Conservation (phyloP, 2,113 vertebrate species). For the Platycercus adscitus region DNA sequence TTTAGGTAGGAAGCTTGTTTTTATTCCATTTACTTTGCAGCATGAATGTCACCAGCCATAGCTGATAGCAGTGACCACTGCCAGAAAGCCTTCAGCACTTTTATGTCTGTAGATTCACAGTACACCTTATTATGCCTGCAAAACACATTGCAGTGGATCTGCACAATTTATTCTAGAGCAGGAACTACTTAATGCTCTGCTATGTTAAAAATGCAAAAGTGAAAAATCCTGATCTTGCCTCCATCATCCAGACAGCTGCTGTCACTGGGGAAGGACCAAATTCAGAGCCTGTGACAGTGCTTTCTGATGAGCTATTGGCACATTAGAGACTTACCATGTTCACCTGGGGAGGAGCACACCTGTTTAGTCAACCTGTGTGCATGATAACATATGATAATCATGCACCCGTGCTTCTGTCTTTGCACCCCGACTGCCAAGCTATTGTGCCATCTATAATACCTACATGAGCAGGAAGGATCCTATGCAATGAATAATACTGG, state of each 20-base stretch:
- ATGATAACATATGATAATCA: background rate
- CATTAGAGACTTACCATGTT: background rate
- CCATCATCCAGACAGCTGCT: background rate
- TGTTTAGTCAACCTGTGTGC: background rate
- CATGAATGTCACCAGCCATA: background rate
- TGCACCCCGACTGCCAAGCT: background rate
- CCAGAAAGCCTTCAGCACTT: background rate
- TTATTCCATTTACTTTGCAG: conserved; percentile 27
- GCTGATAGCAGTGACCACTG: conserved; percentile 2
- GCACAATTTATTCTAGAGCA: background rate
- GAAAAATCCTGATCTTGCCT: background rate
- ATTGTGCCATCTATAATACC: background rate
- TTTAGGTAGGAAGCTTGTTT: conserved; percentile 12
- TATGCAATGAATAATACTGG: background rate
- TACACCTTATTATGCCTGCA: conserved; percentile 23
- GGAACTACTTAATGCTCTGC: background rate
- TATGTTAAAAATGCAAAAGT: background rate
- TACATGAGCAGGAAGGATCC: background rate
- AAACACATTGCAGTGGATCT: background rate
- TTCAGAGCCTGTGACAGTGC: background rate
- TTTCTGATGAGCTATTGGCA: conserved; percentile 25
- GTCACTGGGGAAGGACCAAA: background rate
- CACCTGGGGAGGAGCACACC: conserved; percentile 45
- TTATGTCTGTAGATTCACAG: background rate
- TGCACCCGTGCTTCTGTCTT: background rate